These are phyloP conservation scores for Huso huso DNA, from an alignment of 2,797 vertebrate species.

Conservation along the genomic window DNA sequence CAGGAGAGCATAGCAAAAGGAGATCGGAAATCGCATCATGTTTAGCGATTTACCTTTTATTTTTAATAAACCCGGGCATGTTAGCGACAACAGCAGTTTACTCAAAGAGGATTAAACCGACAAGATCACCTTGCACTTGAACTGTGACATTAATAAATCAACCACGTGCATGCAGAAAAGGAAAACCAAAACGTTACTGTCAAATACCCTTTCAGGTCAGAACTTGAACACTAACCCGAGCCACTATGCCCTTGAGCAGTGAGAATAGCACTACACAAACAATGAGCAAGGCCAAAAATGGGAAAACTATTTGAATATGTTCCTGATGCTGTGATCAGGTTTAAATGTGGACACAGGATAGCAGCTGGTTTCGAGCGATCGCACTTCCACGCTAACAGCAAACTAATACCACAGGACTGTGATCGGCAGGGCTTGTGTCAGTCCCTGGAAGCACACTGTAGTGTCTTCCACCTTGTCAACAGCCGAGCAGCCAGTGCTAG, in stretches of 20 bases:
- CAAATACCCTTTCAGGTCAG: constrained; percentile 24
- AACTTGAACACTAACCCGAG: constrained; percentile 41
- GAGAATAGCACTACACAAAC: constrained; percentile 47
- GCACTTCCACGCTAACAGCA: constrained; percentile 19
- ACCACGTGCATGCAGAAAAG: constrained; percentile 16
- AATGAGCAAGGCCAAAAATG: constrained; percentile 60
- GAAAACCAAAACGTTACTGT: constrained; percentile 2
- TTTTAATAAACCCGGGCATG: too few species aligned
- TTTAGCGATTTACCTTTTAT: too few species aligned
- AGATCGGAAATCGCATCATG: too few species aligned
- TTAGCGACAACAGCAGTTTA: too few species aligned
- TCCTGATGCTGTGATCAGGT: constrained; percentile 48
- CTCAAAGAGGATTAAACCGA: too few species aligned
- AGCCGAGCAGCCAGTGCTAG: too few species aligned
- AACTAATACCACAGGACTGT: constrained; percentile 15
- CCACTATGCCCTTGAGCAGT: constrained; percentile 40
- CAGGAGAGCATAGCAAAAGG: too few species aligned
- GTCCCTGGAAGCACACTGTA: constrained; percentile 23
- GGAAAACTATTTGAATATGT: constrained; percentile 63
- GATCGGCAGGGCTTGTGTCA: constrained; percentile 13
- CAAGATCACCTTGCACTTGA: too few species aligned
- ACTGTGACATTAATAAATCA: too few species aligned
- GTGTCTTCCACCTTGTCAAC: too few species aligned
- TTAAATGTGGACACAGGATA: constrained; percentile 48
- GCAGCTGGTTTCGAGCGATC: constrained; percentile 46